Evolutionary conservation across 2,888 invertebrate species (phyloP).

Genomic region (Resseliella maxima): DNA sequence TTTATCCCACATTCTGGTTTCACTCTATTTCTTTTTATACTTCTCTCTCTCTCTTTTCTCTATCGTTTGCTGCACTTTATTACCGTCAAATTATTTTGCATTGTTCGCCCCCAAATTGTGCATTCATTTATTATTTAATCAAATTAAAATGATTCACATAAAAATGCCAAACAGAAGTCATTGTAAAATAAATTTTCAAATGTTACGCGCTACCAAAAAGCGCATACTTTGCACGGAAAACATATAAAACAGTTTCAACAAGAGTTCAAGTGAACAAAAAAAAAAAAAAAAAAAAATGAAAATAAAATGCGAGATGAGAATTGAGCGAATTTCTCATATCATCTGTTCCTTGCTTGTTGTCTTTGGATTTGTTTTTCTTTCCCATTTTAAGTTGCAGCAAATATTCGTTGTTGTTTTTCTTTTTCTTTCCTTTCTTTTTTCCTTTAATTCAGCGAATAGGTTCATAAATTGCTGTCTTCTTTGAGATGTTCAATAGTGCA

Average conservation of each 20-base stretch:
- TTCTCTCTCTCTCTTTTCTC: not conserved
- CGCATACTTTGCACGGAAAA: not conserved
- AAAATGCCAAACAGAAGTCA: slow-evolving; percentile 35
- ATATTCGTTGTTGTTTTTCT: not conserved
- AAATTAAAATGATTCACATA: slow-evolving; percentile 49
- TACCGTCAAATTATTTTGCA: not conserved
- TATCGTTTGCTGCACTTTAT: slow-evolving; percentile 18
- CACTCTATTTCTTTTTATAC: no score
- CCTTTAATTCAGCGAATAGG: not conserved
- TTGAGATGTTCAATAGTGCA: slow-evolving; percentile 41
- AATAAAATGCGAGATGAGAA: no score
- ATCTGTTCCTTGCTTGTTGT: not conserved
- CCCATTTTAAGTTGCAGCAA: no score
- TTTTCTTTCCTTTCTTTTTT: not conserved
- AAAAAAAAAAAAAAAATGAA: not conserved
- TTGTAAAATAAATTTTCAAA: slow-evolving; percentile 43
- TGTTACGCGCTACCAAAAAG: not conserved
- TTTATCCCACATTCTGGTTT: not conserved
- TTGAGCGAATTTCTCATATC: slow-evolving; percentile 39
- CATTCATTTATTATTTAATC: slow-evolving; percentile 53
- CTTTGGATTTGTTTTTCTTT: slow-evolving; percentile 1
- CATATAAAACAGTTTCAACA: slow-evolving; percentile 6
- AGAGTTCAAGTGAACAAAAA: not conserved
- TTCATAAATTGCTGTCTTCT: slow-evolving; percentile 38
- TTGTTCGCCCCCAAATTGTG: slow-evolving; percentile 19